Base-by-base conservation (phyloP, 2,113 vertebrate species). In the Rallus limicola region DNA sequence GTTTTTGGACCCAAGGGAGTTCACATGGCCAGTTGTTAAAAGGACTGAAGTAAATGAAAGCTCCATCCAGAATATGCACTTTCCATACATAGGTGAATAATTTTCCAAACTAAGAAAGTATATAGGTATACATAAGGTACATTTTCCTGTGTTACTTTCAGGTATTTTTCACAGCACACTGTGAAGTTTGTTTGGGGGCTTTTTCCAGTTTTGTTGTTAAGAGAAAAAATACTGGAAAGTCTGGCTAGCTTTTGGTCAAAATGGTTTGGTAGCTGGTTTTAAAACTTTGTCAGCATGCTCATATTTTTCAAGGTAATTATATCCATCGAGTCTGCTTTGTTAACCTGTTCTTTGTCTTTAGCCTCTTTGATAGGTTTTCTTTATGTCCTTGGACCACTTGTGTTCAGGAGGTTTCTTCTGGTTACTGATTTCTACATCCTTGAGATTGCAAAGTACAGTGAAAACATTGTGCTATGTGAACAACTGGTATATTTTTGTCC, bases 21-120 rank as follows among this genome's bases (percentile, higher is more conserved):
- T 68, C 13, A 5, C 11, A 2, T 76, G 4, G 16, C 19, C 8
- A 52, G 16, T 24, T 36, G 7, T 70, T 84, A 5, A 0, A 6
- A 81, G 60, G 59, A 52, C 23, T 16, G 4, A 85, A 68, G 18
- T 24, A 88, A 23, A 11, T 53, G 25, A 71, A 79, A 40, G 14
- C 7, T 65, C 84, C 8, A 5, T 40, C 17, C 2, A 3, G 55
- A 72, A 29, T 59, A 33, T 9, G 4, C 24, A 6, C 7, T 81
- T 64, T 29, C 12, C 6, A 7, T 29, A 62, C 40, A 24, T 7
- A 62, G 4, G 14, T 52, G 44, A 70, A 44, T 63, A 53, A 18
- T 55, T 79, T 90, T 67, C 20, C 52, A 67, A 31, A 13, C 33
- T 21, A 70, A 85, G 34, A 58, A 88, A 17, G 6, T 25, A 8